Percentiles rank a stretch among this genome's conserved stretches.
phyloP scores from a whole-genome alignment of 2,888 invertebrate species.

The Omphaloscelis lunosa region DNA sequence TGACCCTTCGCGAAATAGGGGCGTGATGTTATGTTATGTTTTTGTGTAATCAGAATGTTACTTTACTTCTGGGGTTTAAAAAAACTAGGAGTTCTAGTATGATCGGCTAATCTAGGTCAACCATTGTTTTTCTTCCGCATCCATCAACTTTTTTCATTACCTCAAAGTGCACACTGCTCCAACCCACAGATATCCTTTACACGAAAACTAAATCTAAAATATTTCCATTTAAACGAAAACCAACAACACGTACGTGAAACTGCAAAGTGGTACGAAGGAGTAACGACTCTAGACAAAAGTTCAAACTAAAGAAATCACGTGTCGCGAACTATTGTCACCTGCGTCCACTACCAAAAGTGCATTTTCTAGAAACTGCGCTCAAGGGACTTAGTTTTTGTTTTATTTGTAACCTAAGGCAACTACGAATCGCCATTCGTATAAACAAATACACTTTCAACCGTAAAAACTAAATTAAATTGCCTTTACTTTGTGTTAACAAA shows the following conservation, averaged over 20 bases:
- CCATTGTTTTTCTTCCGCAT: slow-evolving; percentile 37
- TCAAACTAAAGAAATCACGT: slow-evolving; percentile 74
- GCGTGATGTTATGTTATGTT: not conserved
- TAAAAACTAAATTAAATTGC: slow-evolving; percentile 60
- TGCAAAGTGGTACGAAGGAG: slow-evolving; percentile 67
- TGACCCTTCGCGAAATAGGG: not conserved
- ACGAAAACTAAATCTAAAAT: slow-evolving; percentile 53
- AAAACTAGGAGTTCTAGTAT: slow-evolving; percentile 1
- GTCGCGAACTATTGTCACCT: slow-evolving; percentile 76
- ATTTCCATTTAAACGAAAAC: slow-evolving; percentile 56
- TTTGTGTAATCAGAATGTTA: not conserved
- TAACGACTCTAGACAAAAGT: slow-evolving; percentile 65
- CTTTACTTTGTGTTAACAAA: slow-evolving; percentile 52
- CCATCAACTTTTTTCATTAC: slow-evolving; percentile 56
- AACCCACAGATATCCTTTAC: slow-evolving; percentile 5
- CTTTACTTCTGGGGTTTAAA: not conserved
- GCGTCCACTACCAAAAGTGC: slow-evolving; percentile 72
- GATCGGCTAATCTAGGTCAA: slow-evolving; percentile 39
- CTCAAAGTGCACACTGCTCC: slow-evolving; percentile 40
- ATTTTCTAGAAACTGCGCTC: slow-evolving; percentile 68
- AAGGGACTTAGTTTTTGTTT: slow-evolving; percentile 53
- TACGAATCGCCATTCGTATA: slow-evolving; percentile 52
- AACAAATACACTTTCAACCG: slow-evolving; percentile 61
- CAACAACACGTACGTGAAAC: slow-evolving; percentile 62
- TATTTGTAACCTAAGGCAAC: slow-evolving; percentile 42